Percentiles rank a stretch among this genome's conserved stretches.
These are phyloP conservation scores for Calidris pugnax DNA, from an alignment of 2,113 vertebrate species.

Conservation along the genomic window DNA sequence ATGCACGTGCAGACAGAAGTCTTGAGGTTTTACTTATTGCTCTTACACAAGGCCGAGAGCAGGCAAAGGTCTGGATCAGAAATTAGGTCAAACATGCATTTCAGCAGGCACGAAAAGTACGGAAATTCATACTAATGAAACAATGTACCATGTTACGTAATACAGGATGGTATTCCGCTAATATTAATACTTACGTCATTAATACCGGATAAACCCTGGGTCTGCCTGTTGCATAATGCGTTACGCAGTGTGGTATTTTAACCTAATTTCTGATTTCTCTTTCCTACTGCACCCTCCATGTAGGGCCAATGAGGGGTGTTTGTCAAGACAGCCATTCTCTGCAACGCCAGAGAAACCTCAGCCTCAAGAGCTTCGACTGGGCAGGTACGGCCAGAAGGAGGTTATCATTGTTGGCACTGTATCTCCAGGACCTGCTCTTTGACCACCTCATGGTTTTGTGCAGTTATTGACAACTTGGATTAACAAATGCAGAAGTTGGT, in stretches of 20 bases:
- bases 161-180: constrained; percentile 56
- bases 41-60: constrained; percentile 44
- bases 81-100: constrained; percentile 76
- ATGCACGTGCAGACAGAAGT: not conserved
- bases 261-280: constrained; percentile 74
- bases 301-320: not conserved
- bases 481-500: not conserved
- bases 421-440: not conserved
- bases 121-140: constrained; percentile 59
- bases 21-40: constrained; percentile 55
- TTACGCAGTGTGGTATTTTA: constrained; percentile 63
- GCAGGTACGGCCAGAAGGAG: not conserved
- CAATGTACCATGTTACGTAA: constrained; percentile 43
- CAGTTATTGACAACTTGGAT: not conserved
- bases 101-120: constrained; percentile 60
- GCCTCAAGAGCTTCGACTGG: not conserved
- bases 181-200: constrained; percentile 47
- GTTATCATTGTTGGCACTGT: accelerated
- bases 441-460: accelerated
- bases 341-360: not conserved
- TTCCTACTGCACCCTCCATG: not conserved
- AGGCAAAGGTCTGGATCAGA: constrained; percentile 54
- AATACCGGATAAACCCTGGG: constrained; percentile 66
- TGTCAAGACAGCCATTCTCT: not conserved
- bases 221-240: constrained; percentile 66